phyloP scores from a whole-genome alignment of 2,888 invertebrate species.

The Leptopilina drosophilae region DNA sequence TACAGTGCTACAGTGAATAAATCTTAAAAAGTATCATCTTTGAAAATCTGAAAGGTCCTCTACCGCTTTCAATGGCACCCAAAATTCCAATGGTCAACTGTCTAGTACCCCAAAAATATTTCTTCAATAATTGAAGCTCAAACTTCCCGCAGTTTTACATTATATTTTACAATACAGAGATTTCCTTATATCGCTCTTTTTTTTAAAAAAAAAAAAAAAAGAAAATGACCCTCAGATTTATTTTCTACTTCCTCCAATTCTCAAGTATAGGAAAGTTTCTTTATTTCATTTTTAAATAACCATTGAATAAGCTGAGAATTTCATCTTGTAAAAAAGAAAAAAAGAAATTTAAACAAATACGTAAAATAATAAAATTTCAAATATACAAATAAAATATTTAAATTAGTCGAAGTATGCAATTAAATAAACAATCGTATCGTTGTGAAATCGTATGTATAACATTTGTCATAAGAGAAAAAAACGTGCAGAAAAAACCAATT shows the following conservation, averaged over 20 bases:
- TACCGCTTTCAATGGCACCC: conserved; percentile 25
- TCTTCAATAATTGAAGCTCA: conserved; percentile 30
- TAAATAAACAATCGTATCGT: too few species aligned
- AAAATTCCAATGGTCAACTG: conserved; percentile 19
- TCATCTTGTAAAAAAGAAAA: too few species aligned
- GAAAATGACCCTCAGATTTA: neutral
- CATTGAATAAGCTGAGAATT: too few species aligned
- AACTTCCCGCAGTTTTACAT: conserved; percentile 30
- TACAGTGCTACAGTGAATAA: conserved; percentile 9
- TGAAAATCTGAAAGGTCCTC: conserved; percentile 25
- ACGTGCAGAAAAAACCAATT: neutral
- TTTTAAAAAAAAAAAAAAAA: too few species aligned
- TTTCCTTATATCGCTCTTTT: neutral
- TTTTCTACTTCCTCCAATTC: neutral
- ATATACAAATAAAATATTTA: too few species aligned
- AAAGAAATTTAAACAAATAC: too few species aligned
- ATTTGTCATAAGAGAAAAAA: neutral
- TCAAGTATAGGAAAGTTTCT: neutral
- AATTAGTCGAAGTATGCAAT: too few species aligned
- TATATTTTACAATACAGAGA: neutral
- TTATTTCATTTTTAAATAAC: neutral
- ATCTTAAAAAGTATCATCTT: conserved; percentile 37
- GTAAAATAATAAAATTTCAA: too few species aligned
- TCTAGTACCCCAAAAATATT: conserved; percentile 14
- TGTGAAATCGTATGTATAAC: neutral